Base-by-base conservation (phyloP, 1,140 invertebrate species). In the Lysiphlebus fabarum region DNA sequence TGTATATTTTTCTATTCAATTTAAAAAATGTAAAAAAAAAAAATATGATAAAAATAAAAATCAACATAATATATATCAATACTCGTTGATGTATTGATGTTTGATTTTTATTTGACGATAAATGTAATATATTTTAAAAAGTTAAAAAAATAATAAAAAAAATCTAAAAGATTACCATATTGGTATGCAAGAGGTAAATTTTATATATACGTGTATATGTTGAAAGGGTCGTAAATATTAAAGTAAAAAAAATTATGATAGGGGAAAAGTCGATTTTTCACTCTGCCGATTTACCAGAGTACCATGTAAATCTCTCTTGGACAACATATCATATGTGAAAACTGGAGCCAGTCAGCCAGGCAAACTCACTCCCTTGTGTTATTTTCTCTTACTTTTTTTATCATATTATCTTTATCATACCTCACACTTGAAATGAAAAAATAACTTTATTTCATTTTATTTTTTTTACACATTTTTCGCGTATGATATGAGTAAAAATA, bases 301-400 rank as follows among this genome's bases (percentile, higher is more conserved):
- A 61, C 62, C 66, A 72, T 74, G 73, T 76, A 75, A 77, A 76
- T 76, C 74, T 74, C 69, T 72, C 17, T 26, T 65, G 58, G 69
- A 72, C 71, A 74, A 73, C 69, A 74, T 75, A 75, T 77, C 74
- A 71, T 69, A 64, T 61, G 63, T 62, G n/a, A 36, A 51, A 50
- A 57, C 57, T 62, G 50, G 64, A 62, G 63, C 64, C 49, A 61
- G 56, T 49, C 38, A 40, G 48, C 48, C 48, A 49, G 26, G 48
- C 33, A 10, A 49, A 33, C 48, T 33, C 48, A 51, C 12, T 54
- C 54, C 59, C 48, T 33, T 33, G 38, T 36, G 40, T 49, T 53
- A 56, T 56, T 56, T 54, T 41, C 54, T 56, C 34, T 55, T 17
- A 14, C 38, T 53, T 26, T 26, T 49, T 53, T 41, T 37, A 44